These are phyloP conservation scores for Tachuris rubrigastra DNA, from an alignment of 2,113 vertebrate species.

Conservation along the genomic window DNA sequence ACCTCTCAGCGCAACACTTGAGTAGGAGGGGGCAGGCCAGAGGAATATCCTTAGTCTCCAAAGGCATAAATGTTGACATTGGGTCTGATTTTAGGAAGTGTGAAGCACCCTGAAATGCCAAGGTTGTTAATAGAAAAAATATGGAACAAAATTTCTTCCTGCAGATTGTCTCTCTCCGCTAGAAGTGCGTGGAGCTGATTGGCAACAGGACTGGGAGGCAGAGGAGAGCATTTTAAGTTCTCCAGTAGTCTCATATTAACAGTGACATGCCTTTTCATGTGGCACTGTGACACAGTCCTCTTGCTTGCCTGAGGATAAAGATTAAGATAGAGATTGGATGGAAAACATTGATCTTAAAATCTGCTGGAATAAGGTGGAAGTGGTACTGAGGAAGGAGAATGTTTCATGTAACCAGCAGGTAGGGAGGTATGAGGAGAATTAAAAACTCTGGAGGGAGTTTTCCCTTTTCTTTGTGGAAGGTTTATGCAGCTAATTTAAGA, in stretches of 20 bases:
- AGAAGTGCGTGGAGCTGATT: background rate
- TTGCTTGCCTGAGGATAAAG: background rate
- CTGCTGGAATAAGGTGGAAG: background rate
- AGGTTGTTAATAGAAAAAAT: slow-evolving; percentile 6
- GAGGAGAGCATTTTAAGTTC: background rate
- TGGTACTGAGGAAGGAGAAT: background rate
- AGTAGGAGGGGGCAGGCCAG: background rate
- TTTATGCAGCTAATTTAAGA: background rate
- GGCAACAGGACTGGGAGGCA: background rate
- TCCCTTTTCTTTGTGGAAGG: background rate
- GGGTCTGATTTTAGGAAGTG: background rate
- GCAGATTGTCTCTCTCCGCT: background rate
- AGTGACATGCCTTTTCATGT: background rate
- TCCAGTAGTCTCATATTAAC: background rate
- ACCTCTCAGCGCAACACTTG: background rate
- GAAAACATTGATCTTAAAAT: background rate
- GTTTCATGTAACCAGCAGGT: background rate
- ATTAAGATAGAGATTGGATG: background rate
- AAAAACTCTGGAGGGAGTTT: background rate
- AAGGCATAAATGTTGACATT: slow-evolving; percentile 22
- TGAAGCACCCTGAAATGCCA: background rate
- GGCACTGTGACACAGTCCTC: background rate
- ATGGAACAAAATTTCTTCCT: background rate
- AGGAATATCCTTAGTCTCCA: slow-evolving; percentile 11
- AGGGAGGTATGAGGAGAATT: background rate